These are phyloP conservation scores for Megalurothrips usitatus DNA, from an alignment of 2,888 invertebrate species.

Conservation along the genomic window DNA sequence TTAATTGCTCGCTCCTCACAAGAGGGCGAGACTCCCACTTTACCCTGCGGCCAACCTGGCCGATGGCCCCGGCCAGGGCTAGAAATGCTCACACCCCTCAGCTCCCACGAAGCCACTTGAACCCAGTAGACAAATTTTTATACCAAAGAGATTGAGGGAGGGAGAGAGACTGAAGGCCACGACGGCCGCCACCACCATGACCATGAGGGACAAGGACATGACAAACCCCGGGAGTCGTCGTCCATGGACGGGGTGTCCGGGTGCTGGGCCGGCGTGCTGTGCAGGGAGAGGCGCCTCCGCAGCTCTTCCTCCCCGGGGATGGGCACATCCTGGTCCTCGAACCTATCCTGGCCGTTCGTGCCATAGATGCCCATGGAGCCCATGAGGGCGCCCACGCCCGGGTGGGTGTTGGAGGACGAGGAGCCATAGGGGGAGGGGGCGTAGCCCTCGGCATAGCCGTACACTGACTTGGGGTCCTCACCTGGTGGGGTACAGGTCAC, in stretches of 20 bases:
- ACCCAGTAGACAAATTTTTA: too few relatives aligned
- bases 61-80: too few relatives aligned
- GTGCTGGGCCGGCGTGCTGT: constrained; percentile 31
- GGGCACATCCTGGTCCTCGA: neutral
- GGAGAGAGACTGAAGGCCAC: too few relatives aligned
- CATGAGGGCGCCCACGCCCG: constrained; percentile 8
- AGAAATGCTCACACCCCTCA: too few relatives aligned
- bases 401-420: constrained; percentile 51
- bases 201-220: constrained; percentile 21
- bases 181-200: neutral
- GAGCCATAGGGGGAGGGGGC: constrained; percentile 44
- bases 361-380: neutral
- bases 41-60: too few relatives aligned
- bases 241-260: constrained; percentile 38
- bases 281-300: neutral
- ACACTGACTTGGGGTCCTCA: constrained; percentile 59
- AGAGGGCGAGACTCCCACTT: too few relatives aligned
- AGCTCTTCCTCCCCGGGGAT: neutral
- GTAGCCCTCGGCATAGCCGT: constrained; percentile 56
- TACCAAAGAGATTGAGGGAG: too few relatives aligned
- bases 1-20: too few relatives aligned
- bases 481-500: constrained; percentile 30
- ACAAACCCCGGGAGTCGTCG: constrained; percentile 39
- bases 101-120: neutral
- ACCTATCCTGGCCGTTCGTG: constrained; percentile 16